Conservation (phyloP, 2,113 vertebrate genomes). For the Triplophysa tibetana region DNA sequence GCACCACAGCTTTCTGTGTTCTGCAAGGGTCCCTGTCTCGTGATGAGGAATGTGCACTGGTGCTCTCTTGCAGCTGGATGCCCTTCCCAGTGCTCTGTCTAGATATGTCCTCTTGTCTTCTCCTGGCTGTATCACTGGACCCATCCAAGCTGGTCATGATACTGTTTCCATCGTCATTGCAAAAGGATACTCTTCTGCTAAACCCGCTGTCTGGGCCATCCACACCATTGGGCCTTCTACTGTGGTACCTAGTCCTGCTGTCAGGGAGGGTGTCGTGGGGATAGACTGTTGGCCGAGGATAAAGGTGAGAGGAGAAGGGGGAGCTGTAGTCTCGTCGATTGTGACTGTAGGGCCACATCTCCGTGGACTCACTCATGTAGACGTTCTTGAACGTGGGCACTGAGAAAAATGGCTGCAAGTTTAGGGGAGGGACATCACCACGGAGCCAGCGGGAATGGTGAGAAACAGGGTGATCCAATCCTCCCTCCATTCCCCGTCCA, state of each 20-base stretch:
- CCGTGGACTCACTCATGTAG: constrained; percentile 67
- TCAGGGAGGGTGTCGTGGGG: constrained; percentile 63
- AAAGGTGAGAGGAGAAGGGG: constrained; percentile 66
- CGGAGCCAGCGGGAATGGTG: constrained; percentile 72
- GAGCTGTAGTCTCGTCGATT: constrained; percentile 68
- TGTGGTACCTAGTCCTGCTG: constrained; percentile 65
- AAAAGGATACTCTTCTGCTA: constrained; percentile 59
- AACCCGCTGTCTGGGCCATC: constrained; percentile 70
- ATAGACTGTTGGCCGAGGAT: constrained; percentile 65
- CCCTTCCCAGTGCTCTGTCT: constrained; percentile 54
- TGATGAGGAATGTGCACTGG: constrained; percentile 74
- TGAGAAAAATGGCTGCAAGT: constrained; percentile 62
- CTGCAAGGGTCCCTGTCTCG: constrained; percentile 63
- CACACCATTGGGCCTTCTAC: constrained; percentile 72
- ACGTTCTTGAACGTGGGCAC: constrained; percentile 69
- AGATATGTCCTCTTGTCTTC: constrained; percentile 66
- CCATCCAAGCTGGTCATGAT: constrained; percentile 59
- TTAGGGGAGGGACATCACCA: constrained; percentile 59
- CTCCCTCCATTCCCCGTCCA: constrained; percentile 33
- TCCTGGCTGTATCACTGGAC: constrained; percentile 69
- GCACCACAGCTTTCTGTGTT: constrained; percentile 61
- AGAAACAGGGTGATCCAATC: constrained; percentile 57
- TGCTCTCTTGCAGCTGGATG: constrained; percentile 62
- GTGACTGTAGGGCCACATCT: constrained; percentile 70
- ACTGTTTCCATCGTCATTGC: constrained; percentile 64